Evolutionary conservation across 1,140 invertebrate genomes (phyloP).

Genomic region (Drosophila parabipectinata): DNA sequence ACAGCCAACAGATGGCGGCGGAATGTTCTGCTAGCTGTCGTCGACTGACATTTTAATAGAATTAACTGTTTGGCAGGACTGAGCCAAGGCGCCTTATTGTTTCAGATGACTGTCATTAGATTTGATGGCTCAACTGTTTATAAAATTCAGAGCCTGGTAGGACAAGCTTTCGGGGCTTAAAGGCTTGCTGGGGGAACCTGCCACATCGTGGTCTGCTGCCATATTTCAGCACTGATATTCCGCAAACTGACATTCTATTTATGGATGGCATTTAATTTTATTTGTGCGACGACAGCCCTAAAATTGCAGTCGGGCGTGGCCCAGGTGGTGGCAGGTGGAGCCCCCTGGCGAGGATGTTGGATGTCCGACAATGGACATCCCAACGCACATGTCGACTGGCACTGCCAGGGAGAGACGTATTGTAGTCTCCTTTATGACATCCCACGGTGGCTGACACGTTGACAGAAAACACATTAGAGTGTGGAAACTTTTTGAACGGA

Average conservation of each 20-base stretch:
- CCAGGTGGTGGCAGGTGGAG: neutral
- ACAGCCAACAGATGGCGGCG: constrained; percentile 28
- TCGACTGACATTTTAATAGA: constrained; percentile 69
- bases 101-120: constrained; percentile 64
- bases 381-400: constrained; percentile 21
- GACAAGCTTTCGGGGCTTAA: constrained; percentile 42
- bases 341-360: neutral
- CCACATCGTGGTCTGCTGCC: constrained; percentile 34
- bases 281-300: constrained; percentile 41
- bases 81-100: constrained; percentile 44
- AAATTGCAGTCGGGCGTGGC: constrained; percentile 26
- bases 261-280: constrained; percentile 54
- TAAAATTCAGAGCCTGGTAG: constrained; percentile 22
- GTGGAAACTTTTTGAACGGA: constrained; percentile 19
- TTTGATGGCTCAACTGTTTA: constrained; percentile 41
- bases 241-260: constrained; percentile 40
- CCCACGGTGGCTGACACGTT: constrained; percentile 11
- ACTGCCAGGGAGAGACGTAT: neutral
- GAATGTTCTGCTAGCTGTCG: constrained; percentile 23
- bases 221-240: constrained; percentile 39
- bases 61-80: constrained; percentile 54
- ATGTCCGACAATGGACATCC: constrained; percentile 19
- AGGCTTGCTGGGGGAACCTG: constrained; percentile 20
- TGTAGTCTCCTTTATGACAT: constrained; percentile 25
- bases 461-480: constrained; percentile 41